phyloP scores from a whole-genome alignment of 2,888 invertebrate genomes.

The Suillia variegata region DNA sequence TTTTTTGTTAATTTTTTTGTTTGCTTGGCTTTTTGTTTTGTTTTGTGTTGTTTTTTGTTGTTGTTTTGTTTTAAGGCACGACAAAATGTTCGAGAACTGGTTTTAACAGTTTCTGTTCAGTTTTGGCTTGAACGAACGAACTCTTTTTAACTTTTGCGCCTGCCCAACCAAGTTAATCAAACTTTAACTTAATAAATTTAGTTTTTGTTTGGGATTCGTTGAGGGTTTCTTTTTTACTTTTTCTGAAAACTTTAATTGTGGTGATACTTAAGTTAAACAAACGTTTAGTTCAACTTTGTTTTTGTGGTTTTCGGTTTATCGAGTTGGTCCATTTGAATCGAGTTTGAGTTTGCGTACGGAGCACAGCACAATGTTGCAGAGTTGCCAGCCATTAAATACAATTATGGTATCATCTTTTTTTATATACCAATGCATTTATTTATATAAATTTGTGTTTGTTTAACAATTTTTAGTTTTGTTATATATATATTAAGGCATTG shows the following conservation, averaged over 20 bases:
- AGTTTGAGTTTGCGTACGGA: no score
- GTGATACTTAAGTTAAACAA: not conserved
- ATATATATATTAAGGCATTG: no score
- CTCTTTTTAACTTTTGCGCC: not conserved
- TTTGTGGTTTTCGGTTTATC: not conserved
- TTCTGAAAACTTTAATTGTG: not conserved
- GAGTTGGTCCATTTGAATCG: not conserved
- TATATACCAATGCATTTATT: no score
- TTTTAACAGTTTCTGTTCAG: constrained; percentile 7
- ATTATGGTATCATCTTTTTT: no score
- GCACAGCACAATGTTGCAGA: no score
- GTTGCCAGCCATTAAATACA: no score
- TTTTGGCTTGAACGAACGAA: not conserved
- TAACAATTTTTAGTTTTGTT: no score
- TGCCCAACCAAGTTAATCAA: not conserved
- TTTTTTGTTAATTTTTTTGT: not conserved
- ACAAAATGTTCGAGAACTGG: constrained; percentile 16
- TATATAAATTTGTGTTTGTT: no score
- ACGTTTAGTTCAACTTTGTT: not conserved
- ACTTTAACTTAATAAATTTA: constrained; percentile 12
- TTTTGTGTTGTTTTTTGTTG: constrained; percentile 1
- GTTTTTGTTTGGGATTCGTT: not conserved
- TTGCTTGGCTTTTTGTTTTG: not conserved
- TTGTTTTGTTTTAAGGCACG: no score
- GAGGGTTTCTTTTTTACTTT: not conserved